These are phyloP conservation scores for Acanthopleura granulata DNA, from an alignment of 2,888 invertebrate genomes.

Conservation along the genomic window DNA sequence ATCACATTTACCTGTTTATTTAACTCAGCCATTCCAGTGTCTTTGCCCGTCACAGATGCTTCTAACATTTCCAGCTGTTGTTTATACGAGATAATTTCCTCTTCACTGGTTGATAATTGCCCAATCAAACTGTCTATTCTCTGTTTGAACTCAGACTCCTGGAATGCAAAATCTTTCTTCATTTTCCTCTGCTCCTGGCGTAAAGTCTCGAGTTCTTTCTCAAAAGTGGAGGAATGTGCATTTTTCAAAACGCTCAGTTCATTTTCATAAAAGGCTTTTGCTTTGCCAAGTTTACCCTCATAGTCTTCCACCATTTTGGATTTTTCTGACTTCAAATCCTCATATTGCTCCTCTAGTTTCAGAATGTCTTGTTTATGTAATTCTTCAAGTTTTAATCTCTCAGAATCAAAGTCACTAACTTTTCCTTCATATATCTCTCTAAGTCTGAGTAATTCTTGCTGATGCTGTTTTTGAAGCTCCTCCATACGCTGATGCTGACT, in stretches of 20 bases:
- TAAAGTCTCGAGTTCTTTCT: constrained; percentile 46
- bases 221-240: constrained; percentile 43
- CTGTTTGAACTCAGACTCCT: constrained; percentile 51
- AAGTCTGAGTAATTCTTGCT: constrained; percentile 56
- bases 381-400: constrained; percentile 53
- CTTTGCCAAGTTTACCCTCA: constrained; percentile 62
- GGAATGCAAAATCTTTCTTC: constrained; percentile 53
- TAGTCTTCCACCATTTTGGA: constrained; percentile 56
- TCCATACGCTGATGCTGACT: constrained; percentile 54
- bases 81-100: constrained; percentile 48
- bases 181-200: constrained; percentile 57
- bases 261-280: constrained; percentile 65
- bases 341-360: constrained; percentile 44
- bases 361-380: constrained; percentile 52
- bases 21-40: constrained; percentile 42
- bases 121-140: constrained; percentile 58
- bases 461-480: constrained; percentile 51
- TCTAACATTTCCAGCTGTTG: constrained; percentile 43
- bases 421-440: constrained; percentile 44
- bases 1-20: constrained; percentile 49
- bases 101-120: constrained; percentile 59
- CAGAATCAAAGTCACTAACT: constrained; percentile 52
- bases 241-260: constrained; percentile 60
- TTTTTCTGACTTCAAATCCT: constrained; percentile 48
- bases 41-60: constrained; percentile 39